Evolutionary conservation across 2,888 invertebrate species (phyloP).

Genomic region (Sceliomorpha sp.): DNA sequence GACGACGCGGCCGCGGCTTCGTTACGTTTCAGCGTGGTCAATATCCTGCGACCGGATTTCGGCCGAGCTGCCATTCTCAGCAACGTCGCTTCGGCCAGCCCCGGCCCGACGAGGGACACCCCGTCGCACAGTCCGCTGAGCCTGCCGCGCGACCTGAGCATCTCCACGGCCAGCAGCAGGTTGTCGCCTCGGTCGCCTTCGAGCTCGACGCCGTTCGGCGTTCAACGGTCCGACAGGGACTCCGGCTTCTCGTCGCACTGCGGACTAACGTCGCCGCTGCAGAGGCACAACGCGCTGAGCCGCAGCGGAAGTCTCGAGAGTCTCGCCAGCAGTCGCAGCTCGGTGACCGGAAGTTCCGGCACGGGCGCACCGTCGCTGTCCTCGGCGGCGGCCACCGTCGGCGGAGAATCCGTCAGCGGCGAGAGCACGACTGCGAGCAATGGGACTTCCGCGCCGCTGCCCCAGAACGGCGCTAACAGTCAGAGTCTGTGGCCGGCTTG

Average conservation of each 20-base stretch:
- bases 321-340: slow-evolving; percentile 76
- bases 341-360: slow-evolving; percentile 72
- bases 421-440: slow-evolving; percentile 68
- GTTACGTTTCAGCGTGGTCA: slow-evolving; percentile 91
- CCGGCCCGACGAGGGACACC: slow-evolving; percentile 56
- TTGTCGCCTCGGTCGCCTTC: slow-evolving; percentile 66
- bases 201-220: too few relatives aligned
- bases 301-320: slow-evolving; percentile 78
- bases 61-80: slow-evolving; percentile 86
- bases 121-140: slow-evolving; percentile 61
- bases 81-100: slow-evolving; percentile 63
- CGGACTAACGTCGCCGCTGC: slow-evolving; percentile 68
- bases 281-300: slow-evolving; percentile 69
- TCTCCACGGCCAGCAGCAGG: slow-evolving; percentile 62
- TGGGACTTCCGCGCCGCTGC: slow-evolving; percentile 32
- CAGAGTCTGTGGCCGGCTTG: slow-evolving; percentile 94
- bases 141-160: slow-evolving; percentile 67
- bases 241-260: slow-evolving; percentile 59
- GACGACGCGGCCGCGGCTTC: slow-evolving; percentile 62
- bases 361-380: slow-evolving; percentile 74
- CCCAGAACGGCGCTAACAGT: slow-evolving; percentile 66
- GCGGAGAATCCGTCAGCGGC: slow-evolving; percentile 68
- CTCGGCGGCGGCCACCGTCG: slow-evolving; percentile 67
- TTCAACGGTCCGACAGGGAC: too few relatives aligned
- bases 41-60: slow-evolving; percentile 92